phyloP scores from a whole-genome alignment of 1,140 invertebrate species.

The Andricus grossulariae region DNA sequence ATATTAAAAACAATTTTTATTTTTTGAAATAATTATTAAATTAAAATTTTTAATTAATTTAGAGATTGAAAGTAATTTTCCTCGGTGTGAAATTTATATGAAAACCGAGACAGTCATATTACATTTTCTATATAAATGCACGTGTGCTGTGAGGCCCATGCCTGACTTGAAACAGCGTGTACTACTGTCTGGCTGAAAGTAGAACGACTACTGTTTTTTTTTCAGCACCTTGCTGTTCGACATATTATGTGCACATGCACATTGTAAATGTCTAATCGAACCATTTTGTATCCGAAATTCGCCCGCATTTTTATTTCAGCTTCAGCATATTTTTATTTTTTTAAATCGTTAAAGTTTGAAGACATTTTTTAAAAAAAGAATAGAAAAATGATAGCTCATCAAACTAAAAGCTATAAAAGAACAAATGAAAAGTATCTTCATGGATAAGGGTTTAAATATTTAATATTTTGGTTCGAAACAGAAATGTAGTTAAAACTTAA shows the following conservation, averaged over 20 bases:
- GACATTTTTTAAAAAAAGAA: too few species aligned
- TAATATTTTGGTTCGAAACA: too few species aligned
- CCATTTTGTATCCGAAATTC: constrained; percentile 3
- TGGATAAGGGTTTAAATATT: too few species aligned
- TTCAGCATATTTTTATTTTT: neutral
- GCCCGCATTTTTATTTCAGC: constrained; percentile 5
- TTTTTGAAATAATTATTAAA: too few species aligned
- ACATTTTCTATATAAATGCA: too few species aligned
- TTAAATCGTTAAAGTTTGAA: too few species aligned
- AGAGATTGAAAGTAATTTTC: neutral
- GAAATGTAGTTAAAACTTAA: too few species aligned
- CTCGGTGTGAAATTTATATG: neutral
- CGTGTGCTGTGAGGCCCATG: constrained; percentile 16
- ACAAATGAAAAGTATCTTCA: too few species aligned
- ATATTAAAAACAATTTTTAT: too few species aligned
- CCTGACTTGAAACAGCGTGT: constrained; percentile 42
- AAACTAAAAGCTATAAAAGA: too few species aligned
- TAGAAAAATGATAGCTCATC: too few species aligned
- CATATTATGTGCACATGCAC: neutral
- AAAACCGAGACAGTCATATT: constrained; percentile 31
- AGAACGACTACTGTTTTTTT: constrained; percentile 33
- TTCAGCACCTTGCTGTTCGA: constrained; percentile 13
- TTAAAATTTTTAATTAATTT: too few species aligned
- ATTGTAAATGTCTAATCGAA: constrained; percentile 15
- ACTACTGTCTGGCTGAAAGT: constrained; percentile 42